Evolutionary conservation across 2,797 vertebrate genomes (phyloP), one percentile per base, ranked within the genome.

Genomic region (Schizopygopsis pylzovi): DNA sequence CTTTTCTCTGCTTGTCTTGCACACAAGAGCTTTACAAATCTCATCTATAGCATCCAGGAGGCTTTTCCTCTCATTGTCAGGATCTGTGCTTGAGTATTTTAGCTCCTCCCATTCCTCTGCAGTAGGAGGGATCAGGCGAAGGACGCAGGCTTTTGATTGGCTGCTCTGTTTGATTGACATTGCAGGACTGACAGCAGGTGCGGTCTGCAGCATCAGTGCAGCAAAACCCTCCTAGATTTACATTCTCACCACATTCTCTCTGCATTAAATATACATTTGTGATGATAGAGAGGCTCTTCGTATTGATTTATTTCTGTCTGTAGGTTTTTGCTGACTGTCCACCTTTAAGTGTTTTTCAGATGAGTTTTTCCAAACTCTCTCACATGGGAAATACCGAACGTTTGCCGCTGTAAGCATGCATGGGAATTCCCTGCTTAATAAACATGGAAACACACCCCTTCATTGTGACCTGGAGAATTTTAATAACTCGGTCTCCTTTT

Each of bases 161-260:
- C 83, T 90, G 85, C 83, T 56, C 73, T 45, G 83, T 80, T 76
- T 94, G 93, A 94, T 92, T 91, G 92, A 93, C 92, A 91, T 89
- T 90, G 85, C 86, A 59, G 77, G 84, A 86, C 88, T 88, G 89
- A 90, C 87, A 8, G 25, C 79, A 67, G 59, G 59, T 61, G 28
- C 54, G 0, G 25, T 67, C 78, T 84, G 72, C 82, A 84, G 82
- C 73, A 43, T 52, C 73, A 54, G 37, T 84, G 82, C 82, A 84
- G 73, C 73, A 84, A 68, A 78, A 56, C 54, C 52, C 54, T 73
- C 28, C 47, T 33, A 65, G 78, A 22, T 81, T 81, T 72, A 63
- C 15, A 65, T 81, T 73, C 82, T 81, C 47, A 5, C 63, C 28
- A 54, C 79, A 81, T 71, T 81, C 79, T 67, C 59, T 1, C 15